phyloP scores from a whole-genome alignment of 2,113 vertebrate genomes.

The Aspidoscelis tigris region DNA sequence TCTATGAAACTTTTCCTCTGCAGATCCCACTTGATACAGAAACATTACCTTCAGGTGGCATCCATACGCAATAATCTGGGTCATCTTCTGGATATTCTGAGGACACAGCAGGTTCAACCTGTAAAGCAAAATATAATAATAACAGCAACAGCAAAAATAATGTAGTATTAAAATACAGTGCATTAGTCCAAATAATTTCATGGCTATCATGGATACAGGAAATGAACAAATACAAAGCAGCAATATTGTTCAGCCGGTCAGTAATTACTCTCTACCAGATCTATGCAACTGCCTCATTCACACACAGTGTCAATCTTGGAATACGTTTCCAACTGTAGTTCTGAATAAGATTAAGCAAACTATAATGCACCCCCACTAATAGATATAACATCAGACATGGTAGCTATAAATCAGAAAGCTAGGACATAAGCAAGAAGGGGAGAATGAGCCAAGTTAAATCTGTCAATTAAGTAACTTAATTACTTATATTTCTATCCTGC shows the following conservation, averaged over 20 bases:
- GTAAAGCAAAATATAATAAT: constrained; percentile 33
- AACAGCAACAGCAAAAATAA: too few species aligned
- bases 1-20: too few species aligned
- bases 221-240: too few species aligned
- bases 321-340: not conserved
- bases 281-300: not conserved
- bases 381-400: not conserved
- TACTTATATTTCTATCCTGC: too few species aligned
- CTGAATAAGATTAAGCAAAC: not conserved
- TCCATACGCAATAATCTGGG: constrained; percentile 95
- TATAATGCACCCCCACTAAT: too few species aligned
- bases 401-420: not conserved
- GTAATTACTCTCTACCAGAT: not conserved
- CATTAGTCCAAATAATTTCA: too few species aligned
- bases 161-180: too few species aligned
- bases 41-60: constrained; percentile 89
- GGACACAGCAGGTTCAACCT: constrained; percentile 78
- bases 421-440: not conserved
- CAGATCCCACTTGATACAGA: constrained; percentile 7
- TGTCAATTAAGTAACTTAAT: too few species aligned
- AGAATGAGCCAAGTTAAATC: not conserved
- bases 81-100: constrained; percentile 91
- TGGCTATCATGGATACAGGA: too few species aligned
- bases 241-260: too few species aligned
- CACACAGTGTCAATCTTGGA: not conserved